phyloP scores from a whole-genome alignment of 2,113 vertebrate genomes.

The Numenius arquata region DNA sequence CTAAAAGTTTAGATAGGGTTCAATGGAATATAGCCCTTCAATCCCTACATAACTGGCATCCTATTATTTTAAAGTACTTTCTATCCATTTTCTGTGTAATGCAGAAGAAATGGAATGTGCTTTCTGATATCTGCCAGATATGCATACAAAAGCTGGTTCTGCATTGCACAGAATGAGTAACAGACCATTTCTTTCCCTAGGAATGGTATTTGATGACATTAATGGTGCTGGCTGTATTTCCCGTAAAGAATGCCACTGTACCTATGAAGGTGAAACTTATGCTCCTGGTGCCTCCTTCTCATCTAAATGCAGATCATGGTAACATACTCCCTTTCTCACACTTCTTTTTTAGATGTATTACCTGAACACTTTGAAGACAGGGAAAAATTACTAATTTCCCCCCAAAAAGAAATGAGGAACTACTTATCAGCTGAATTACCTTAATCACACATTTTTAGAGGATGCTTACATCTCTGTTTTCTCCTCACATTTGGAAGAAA shows the following conservation, averaged over 20 bases:
- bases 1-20: neutral
- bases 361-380: neutral
- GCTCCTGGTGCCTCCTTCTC: conserved; percentile 64
- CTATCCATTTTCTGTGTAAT: neutral
- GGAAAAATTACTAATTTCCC: neutral
- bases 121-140: neutral
- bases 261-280: conserved; percentile 67
- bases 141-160: neutral
- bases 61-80: neutral
- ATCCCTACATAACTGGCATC: neutral
- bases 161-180: neutral
- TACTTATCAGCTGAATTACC: neutral
- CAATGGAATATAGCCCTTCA: neutral
- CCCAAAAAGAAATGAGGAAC: neutral
- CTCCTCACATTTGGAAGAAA: neutral
- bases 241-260: conserved; percentile 68
- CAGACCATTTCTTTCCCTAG: conserved; percentile 14
- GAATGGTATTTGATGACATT: conserved; percentile 77
- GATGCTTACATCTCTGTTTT: neutral
- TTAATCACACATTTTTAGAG: neutral
- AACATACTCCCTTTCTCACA: neutral
- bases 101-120: neutral
- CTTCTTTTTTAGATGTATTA: neutral
- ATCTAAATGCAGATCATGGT: conserved; percentile 75
- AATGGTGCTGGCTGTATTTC: conserved; percentile 72